Base-by-base conservation (phyloP, 1,140 invertebrate species). In the Xylocopa sonorina region DNA sequence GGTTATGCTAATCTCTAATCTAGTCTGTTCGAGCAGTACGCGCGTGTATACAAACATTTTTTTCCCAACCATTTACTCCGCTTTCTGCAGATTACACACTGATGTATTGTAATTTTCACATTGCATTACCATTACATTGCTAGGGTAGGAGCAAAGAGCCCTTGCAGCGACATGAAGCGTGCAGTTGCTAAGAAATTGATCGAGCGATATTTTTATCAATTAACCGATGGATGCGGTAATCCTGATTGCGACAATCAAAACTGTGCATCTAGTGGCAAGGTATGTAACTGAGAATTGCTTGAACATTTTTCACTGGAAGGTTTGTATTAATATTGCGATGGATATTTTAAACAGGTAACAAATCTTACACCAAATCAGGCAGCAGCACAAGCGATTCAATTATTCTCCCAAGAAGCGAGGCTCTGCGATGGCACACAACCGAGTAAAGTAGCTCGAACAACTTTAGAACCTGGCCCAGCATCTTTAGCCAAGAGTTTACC, bases 191-290 rank as follows among this genome's bases (percentile, higher is more conserved):
- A 96, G 91, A 96, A 97, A 92, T 93, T 98, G 57, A 98, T 98
- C 80, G 97, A 98, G 91, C 95, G 96, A 84, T 98, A 98, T 92
- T 99, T 98, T 91, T 97, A 97, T 93, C 97, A 98, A 93, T 93
- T 99, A 72, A 96, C 96, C 18, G 96, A 98, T 91, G 98, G 98
- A 77, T 99, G 98, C 93, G 97, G 97, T 10, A 97, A 98, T 90
- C 93, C 95, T 12, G 93, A 95, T 71, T 98, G 98, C 93, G 94
- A 95, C 82, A 99, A 98, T 93, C 94, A 95, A 87, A 94, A 96
- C 90, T 99, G 98, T 95, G 97, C 97, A 78, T 98, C 97, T 32
- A 98, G 97, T 93, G 96, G 96, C 88, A 95, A 96, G 92, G 96
- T 97, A 93, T 57, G 43, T 60, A 6, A 34, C 21, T 2, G 21